Evolutionary conservation across 2,888 invertebrate species (phyloP).

Genomic region (Parapristionchus giblindavisi): DNA sequence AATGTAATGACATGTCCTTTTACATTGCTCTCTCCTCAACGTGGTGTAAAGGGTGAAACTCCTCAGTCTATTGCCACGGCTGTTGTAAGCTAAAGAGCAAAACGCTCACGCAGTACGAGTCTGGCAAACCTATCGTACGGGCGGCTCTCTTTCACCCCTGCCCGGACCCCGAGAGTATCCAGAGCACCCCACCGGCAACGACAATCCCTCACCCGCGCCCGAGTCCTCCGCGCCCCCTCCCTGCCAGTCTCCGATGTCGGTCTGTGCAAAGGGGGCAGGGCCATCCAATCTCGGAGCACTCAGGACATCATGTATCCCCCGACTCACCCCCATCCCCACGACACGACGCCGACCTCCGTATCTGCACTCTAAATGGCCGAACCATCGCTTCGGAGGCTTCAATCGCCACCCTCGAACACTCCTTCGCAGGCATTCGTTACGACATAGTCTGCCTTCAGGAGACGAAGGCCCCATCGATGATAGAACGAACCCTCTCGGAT

Average conservation of each 20-base stretch:
- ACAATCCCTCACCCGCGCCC: too few relatives aligned
- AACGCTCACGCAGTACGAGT: too few relatives aligned
- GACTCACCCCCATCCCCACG: not conserved
- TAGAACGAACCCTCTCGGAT: not conserved
- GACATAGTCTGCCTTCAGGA: conserved; percentile 24
- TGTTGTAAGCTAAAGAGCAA: too few relatives aligned
- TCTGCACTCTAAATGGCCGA: conserved; percentile 1
- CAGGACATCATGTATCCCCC: not conserved
- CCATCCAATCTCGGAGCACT: conserved; percentile 5
- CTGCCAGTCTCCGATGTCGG: conserved; percentile 18
- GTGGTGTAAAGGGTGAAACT: too few relatives aligned
- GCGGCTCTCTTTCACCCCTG: too few relatives aligned
- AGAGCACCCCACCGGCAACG: too few relatives aligned
- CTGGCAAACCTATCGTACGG: too few relatives aligned
- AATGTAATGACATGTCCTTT: too few relatives aligned
- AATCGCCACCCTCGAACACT: not conserved
- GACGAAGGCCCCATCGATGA: not conserved
- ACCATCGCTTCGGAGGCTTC: conserved; percentile 2
- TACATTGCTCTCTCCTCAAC: too few relatives aligned
- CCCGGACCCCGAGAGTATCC: too few relatives aligned
- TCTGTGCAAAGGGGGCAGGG: conserved; percentile 22
- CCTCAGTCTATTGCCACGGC: too few relatives aligned
- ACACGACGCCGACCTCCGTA: not conserved
- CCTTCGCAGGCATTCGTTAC: not conserved
- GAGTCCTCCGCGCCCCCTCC: too few relatives aligned